Evolutionary conservation across 64 coral and sea anemone species (phyloP), one percentile per base, ranked within the genome.

Genomic region (Trachythela sp.): DNA sequence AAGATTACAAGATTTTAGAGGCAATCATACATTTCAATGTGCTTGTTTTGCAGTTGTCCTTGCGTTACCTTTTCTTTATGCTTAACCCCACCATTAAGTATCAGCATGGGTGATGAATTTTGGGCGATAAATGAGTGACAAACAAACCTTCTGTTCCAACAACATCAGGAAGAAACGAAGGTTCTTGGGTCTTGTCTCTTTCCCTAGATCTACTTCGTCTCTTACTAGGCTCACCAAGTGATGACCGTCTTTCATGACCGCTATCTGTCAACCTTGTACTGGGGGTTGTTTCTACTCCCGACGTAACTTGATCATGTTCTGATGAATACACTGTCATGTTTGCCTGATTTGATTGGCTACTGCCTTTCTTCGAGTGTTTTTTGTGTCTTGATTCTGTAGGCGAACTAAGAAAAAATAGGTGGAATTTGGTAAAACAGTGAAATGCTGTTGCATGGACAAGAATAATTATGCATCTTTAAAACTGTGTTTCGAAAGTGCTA

Each of bases 131-230:
- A 36, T 80, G 33, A 8, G 4, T 80, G 18, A 4, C 0, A 35
- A 35, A 80, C 75, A 10, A 80, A 80, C 75, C 75, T 80, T 80
- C 75, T 34, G 75, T 37, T 35, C 75, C 75, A 80, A 80, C 37
- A 30, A 80, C 75, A 80, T 80, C 75, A 30, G 75, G 75, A 80
- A 80, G 37, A 20, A 80, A 39, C 8, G 75, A 39, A 80, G 31
- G 75, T 35, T 80, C 75, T 80, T 80, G 75, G 13, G 35, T 30
- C 20, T 80, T 80, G 6, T 80, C 75, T 39, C 34, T 80, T 29
- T 80, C 75, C 34, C 33, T 35, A 1, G 75, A 80, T 37, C 75
- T 35, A 80, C 33, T 80, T 39, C 34, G 13, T 39, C 75, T 35
- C 30, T 36, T 80, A 30, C 75, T 39, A 0, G 75, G 13, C 30